phyloP scores from a whole-genome alignment of 2,797 vertebrate genomes.

The Malacoctenus gilli region DNA sequence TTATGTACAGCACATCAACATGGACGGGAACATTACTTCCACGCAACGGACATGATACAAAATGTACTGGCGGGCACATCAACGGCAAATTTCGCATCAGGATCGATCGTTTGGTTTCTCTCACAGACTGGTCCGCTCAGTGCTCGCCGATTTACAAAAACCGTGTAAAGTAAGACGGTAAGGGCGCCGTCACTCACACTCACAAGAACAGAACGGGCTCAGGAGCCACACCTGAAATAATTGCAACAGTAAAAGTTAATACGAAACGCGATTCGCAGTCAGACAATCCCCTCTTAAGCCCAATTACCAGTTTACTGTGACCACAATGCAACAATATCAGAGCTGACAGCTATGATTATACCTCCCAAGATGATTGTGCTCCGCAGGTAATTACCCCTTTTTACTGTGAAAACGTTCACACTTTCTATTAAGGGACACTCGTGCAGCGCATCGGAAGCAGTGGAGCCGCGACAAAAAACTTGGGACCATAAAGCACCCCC shows the following conservation, averaged over 20 bases:
- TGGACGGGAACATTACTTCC: not conserved
- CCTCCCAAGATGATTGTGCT: constrained; percentile 1
- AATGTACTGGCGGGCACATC: not conserved
- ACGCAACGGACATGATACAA: not conserved
- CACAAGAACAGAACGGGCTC: constrained; percentile 13
- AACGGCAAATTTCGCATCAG: not conserved
- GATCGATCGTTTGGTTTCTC: not conserved
- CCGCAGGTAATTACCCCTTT: constrained; percentile 31
- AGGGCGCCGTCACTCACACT: not conserved
- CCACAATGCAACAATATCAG: constrained; percentile 22
- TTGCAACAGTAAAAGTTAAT: constrained; percentile 4
- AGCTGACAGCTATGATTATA: constrained; percentile 26
- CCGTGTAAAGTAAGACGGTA: not conserved
- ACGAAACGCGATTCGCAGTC: constrained; percentile 1
- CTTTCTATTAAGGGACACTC: constrained; percentile 6
- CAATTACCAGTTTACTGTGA: constrained; percentile 22
- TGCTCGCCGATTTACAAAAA: constrained; percentile 1
- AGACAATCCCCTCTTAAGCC: constrained; percentile 22
- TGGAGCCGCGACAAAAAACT: constrained; percentile 21
- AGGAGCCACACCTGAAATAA: not conserved
- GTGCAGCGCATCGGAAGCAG: constrained; percentile 1
- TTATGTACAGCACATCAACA: constrained; percentile 6
- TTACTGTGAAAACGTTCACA: constrained; percentile 23
- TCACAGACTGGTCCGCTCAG: not conserved
- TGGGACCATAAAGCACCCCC: constrained; percentile 1